Evolutionary conservation across 2,888 invertebrate species (phyloP).

Genomic region (Ormyrus rosae): DNA sequence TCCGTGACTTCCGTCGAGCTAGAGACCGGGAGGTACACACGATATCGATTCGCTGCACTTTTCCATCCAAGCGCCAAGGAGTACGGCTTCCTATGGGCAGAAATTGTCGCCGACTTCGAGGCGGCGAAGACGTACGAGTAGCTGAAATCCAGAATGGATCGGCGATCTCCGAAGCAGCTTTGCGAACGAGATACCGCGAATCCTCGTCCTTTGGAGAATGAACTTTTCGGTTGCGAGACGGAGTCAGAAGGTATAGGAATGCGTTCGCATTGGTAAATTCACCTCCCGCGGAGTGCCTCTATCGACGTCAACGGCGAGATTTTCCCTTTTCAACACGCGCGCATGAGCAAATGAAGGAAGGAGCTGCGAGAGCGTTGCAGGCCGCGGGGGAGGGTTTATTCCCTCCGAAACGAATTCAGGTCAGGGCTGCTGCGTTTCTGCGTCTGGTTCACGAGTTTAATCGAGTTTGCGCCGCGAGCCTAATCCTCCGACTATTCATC

Average conservation of each 20-base stretch:
- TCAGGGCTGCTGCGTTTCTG: constrained; percentile 37
- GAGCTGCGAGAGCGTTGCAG: neutral
- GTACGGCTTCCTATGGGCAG: constrained; percentile 16
- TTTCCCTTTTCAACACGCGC: neutral
- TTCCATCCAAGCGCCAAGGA: neutral
- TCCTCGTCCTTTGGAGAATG: no score
- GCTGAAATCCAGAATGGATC: neutral
- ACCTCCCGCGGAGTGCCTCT: no score
- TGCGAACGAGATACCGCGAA: no score
- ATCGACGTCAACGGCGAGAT: no score
- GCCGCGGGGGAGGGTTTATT: neutral
- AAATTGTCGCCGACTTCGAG: constrained; percentile 4
- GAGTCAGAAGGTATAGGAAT: no score
- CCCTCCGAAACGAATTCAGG: neutral
- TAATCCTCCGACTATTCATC: no score
- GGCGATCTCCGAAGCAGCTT: no score
- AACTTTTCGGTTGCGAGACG: no score
- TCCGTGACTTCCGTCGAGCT: no score
- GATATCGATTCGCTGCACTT: constrained; percentile 16
- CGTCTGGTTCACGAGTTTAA: neutral
- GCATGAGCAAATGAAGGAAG: neutral
- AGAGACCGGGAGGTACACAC: neutral
- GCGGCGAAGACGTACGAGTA: neutral
- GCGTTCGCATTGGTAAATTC: no score
- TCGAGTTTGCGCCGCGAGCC: no score